phyloP scores from a whole-genome alignment of 1,140 invertebrate genomes.

The Drosophila obscura region DNA sequence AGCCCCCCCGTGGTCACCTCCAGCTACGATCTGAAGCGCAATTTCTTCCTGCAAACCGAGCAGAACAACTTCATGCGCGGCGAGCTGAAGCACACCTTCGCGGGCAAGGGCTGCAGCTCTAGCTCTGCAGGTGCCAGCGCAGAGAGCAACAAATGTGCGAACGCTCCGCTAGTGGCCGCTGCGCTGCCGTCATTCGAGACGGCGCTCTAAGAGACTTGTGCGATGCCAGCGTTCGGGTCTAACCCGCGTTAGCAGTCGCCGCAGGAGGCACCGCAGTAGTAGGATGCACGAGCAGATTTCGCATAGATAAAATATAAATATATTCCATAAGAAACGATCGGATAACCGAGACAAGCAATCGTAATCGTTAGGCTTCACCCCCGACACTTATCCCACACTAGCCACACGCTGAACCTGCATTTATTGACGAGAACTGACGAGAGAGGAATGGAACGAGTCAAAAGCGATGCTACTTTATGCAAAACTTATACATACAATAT shows the following conservation, averaged over 20 bases:
- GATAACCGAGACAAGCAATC: slow-evolving; percentile 61
- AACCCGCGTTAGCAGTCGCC: slow-evolving; percentile 47
- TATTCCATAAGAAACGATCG: slow-evolving; percentile 71
- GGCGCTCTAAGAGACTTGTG: slow-evolving; percentile 57
- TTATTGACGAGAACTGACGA: slow-evolving; percentile 25
- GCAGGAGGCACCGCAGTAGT: not conserved
- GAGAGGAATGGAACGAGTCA: slow-evolving; percentile 50
- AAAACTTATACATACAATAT: slow-evolving; percentile 59
- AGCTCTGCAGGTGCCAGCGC: slow-evolving; percentile 1
- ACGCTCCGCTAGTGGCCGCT: slow-evolving; percentile 39
- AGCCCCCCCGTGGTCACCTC: slow-evolving; percentile 24
- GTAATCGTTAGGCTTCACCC: slow-evolving; percentile 43
- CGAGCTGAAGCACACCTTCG: slow-evolving; percentile 75
- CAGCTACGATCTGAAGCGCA: slow-evolving; percentile 76
- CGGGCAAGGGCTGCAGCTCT: slow-evolving; percentile 11
- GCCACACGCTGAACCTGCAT: slow-evolving; percentile 55
- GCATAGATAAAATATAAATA: slow-evolving; percentile 5
- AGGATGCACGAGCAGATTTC: too few species aligned
- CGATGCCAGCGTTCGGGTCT: slow-evolving; percentile 46
- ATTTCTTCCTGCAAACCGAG: slow-evolving; percentile 83
- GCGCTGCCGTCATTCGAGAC: slow-evolving; percentile 76
- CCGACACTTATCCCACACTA: not conserved
- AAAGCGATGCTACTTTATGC: slow-evolving; percentile 76
- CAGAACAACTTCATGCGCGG: slow-evolving; percentile 84
- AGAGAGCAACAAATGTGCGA: slow-evolving; percentile 60